Base-by-base conservation (phyloP, 1,140 invertebrate species). In the Orius insidiosus region DNA sequence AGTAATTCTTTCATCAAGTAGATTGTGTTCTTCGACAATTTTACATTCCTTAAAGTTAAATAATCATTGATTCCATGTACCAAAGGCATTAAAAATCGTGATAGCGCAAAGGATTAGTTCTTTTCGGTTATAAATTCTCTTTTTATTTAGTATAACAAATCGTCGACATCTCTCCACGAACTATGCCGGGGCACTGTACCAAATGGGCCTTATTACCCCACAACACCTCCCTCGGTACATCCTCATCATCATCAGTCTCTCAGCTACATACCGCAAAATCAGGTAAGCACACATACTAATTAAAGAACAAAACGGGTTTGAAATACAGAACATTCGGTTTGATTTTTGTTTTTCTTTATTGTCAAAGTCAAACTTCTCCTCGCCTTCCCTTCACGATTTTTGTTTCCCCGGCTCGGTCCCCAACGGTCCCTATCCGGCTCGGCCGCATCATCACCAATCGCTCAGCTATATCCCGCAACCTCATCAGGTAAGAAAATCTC, bases 61-160 rank as follows among this genome's bases (percentile, higher is more conserved):
- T n/a, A n/a, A n/a, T n/a, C n/a, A n/a, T n/a, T n/a, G 24, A 24
- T 24, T 24, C 24, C 7, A 4, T 4, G 24, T 24, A 3, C 7
- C 7, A 24, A 24, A 24, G 7, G 24, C 24, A 24, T 24, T 24
- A 3, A 24, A 24, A 24, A 24, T 4, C 24, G 24, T 7, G 24
- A 24, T 24, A 4, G 3, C 24, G 3, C 7, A 7, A 24, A 24
- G 3, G 7, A 24, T 4, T 24, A 24, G 24, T 24, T 24, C 24
- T 7, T 36, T 36, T 15, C 3, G 35, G 35, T 36, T n/a, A 36
- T 36, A 36, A 11, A 36, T 11, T 15, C 3, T 36, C 14, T 36
- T 36, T 33, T 15, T 15, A 36, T 15, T 36, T 36, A 40, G 38
- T 40, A 40, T 40, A 40, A 40, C 38, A 40, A 40, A 40, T 40